Evolutionary conservation across 2,888 invertebrate species (phyloP).

Genomic region (Xanthia icteritia): DNA sequence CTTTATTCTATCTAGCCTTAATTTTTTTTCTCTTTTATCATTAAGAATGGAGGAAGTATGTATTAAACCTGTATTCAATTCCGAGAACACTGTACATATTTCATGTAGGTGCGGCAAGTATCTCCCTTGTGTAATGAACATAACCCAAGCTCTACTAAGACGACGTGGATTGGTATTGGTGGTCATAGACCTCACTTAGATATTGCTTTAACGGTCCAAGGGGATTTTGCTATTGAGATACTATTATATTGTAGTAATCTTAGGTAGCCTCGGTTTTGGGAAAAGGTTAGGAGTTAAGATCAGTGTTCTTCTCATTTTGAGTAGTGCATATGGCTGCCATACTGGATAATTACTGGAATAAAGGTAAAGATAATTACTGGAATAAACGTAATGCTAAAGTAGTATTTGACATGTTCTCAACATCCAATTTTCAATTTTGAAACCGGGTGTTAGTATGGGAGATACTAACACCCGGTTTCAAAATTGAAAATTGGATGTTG

Average conservation of each 20-base stretch:
- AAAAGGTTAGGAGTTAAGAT: background rate
- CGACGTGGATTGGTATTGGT: conserved; percentile 63
- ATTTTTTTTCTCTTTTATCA: background rate
- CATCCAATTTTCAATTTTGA: background rate
- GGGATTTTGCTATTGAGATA: conserved; percentile 49
- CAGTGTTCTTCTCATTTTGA: background rate
- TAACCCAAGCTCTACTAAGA: conserved; percentile 51
- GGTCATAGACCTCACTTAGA: conserved; percentile 45
- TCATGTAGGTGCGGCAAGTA: conserved; percentile 41
- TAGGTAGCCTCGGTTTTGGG: background rate
- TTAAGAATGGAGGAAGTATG: conserved; percentile 9
- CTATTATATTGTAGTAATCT: conserved; percentile 45
- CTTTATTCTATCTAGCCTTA: background rate
- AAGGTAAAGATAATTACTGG: background rate
- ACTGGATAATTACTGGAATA: too few relatives aligned
- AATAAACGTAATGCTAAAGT: background rate
- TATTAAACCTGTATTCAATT: conserved; percentile 51
- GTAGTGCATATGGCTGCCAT: background rate
- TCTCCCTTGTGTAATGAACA: conserved; percentile 60
- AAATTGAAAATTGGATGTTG: too few relatives aligned
- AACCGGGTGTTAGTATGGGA: background rate
- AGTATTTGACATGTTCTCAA: too few relatives aligned
- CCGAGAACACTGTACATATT: conserved; percentile 47
- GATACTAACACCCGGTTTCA: background rate
- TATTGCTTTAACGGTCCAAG: conserved; percentile 55